Evolutionary conservation across 1,140 invertebrate species (phyloP).

Genomic region (Drosophila sulfurigaster): DNA sequence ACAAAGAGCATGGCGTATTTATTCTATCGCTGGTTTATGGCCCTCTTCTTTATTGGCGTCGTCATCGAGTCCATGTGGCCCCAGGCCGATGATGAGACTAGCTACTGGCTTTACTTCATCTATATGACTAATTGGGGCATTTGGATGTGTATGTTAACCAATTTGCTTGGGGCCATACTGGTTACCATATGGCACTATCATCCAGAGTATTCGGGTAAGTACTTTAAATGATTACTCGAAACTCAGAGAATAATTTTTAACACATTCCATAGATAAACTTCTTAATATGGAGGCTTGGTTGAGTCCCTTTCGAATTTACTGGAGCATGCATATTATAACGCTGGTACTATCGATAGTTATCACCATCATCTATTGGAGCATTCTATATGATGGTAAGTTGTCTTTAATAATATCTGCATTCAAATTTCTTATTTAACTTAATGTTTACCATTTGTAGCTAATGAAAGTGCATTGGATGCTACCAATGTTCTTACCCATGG

Average conservation of each 20-base stretch:
- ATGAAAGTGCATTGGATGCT: slow-evolving; percentile 75
- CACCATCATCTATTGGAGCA: slow-evolving; percentile 87
- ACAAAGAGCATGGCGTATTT: slow-evolving; percentile 86
- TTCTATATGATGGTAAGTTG: slow-evolving; percentile 86
- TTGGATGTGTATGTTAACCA: slow-evolving; percentile 85
- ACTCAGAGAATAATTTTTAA: too few species aligned
- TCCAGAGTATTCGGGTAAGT: slow-evolving; percentile 79
- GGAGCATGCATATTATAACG: slow-evolving; percentile 87
- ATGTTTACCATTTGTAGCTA: slow-evolving; percentile 44
- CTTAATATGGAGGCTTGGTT: slow-evolving; percentile 66
- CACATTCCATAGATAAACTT: slow-evolving; percentile 64
- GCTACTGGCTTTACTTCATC: slow-evolving; percentile 86
- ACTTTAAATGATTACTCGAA: not conserved
- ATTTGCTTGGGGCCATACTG: slow-evolving; percentile 74
- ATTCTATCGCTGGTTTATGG: slow-evolving; percentile 87
- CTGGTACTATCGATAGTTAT: slow-evolving; percentile 87
- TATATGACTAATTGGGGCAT: slow-evolving; percentile 92
- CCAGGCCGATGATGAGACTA: slow-evolving; percentile 70
- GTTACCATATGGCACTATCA: slow-evolving; percentile 81
- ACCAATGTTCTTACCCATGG: slow-evolving; percentile 91
- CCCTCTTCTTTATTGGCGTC: slow-evolving; percentile 85
- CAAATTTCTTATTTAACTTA: slow-evolving; percentile 1
- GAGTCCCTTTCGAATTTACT: slow-evolving; percentile 86
- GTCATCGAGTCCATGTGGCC: slow-evolving; percentile 85
- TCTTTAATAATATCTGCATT: not conserved